Evolutionary conservation across 2,113 vertebrate genomes (phyloP), one percentile per base, ranked within the genome.

Genomic region (Oxyruncus cristatus): DNA sequence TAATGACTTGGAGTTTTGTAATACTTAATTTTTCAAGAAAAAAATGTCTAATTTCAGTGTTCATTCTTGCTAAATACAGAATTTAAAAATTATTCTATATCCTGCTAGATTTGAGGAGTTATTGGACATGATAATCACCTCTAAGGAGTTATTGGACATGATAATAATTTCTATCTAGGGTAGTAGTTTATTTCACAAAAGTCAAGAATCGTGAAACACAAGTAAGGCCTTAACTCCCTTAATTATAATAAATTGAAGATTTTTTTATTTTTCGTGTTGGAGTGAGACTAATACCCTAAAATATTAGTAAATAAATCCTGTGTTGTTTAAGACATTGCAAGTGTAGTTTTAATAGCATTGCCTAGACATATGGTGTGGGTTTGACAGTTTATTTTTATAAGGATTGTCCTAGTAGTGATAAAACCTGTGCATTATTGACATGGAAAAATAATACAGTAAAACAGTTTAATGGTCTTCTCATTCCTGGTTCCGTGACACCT

Each of bases 1-100:
- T 41, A 53, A 14, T 2, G 28, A 9, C 42, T 63, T 87, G 11
- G 11, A 1, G 2, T 62, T 85, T 83, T 66, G 1, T 77, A 9
- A 20, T 49, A 30, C 7, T 49, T 83, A 23, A 0, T 73, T 91
- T 91, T 84, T 56, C 47, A 74, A 47, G 44, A 3, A 56, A 80
- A 78, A 27, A 1, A 0, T 2, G 1, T 68, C 21, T 39, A 42
- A 55, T 77, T 23, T 26, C 13, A 44, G 28, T 72, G 18, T 70
- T 85, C 59, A 30, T 83, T 92, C 20, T 7, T 17, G 17, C 55
- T 85, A 61, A 10, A 26, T 70, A 30, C 4, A 33, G 41, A 11
- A 20, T 85, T 71, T 71, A 32, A 37, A 78, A 85, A 85, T 7
- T 8, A 8, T 50, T 46, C 37, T 59, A 0, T 63, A 30, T 63